These are phyloP conservation scores for Cebus imitator DNA, from an alignment of 2,113 vertebrate species.

Conservation along the genomic window DNA sequence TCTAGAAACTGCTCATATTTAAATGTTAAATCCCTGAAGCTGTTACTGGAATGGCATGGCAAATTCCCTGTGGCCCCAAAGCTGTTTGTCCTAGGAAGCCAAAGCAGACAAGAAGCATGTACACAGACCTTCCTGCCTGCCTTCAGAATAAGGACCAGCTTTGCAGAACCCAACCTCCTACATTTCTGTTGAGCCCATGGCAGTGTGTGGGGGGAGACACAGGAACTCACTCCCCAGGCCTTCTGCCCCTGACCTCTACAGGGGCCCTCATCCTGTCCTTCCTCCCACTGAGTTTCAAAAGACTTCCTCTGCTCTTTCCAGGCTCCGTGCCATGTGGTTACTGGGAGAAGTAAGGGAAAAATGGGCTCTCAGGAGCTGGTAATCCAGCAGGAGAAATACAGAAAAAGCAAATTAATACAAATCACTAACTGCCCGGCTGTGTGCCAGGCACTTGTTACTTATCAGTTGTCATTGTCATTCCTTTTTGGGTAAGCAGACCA, in stretches of 20 bases:
- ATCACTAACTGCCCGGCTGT: neutral
- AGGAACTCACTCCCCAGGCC: neutral
- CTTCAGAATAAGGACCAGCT: neutral
- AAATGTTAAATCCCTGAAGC: neutral
- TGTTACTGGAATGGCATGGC: neutral
- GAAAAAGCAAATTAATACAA: neutral
- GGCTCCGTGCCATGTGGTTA: neutral
- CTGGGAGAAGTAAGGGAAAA: neutral
- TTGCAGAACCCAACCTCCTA: neutral
- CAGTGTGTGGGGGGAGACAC: neutral
- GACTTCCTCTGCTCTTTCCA: neutral
- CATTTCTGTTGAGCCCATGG: neutral
- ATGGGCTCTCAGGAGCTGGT: neutral
- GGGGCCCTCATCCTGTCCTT: neutral
- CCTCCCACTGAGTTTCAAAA: neutral
- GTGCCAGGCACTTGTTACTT: neutral
- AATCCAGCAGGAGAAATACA: neutral
- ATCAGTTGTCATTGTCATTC: neutral
- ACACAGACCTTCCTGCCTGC: neutral
- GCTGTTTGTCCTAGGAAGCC: neutral
- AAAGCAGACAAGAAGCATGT: neutral
- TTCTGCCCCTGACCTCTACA: fast-evolving
- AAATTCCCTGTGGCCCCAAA: neutral
- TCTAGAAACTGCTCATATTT: neutral
- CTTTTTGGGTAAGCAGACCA: neutral